These are phyloP conservation scores for Dendrolimus kikuchii DNA, from an alignment of 1,140 invertebrate genomes.

Conservation along the genomic window DNA sequence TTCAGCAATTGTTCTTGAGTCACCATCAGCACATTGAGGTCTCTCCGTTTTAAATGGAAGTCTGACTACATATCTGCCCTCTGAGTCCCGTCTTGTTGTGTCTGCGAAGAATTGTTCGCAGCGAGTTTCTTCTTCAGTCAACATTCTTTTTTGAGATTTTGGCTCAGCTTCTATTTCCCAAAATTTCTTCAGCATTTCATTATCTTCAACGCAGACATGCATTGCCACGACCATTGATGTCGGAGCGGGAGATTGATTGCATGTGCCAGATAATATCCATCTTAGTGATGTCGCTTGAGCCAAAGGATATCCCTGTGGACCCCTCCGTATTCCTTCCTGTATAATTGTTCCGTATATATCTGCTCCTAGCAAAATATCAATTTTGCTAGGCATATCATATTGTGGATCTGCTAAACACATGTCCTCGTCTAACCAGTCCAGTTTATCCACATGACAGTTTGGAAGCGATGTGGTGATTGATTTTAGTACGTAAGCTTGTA, in stretches of 20 bases:
- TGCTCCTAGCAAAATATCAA: slow-evolving; percentile 10
- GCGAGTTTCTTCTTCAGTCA: slow-evolving; percentile 21
- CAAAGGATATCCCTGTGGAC: neutral
- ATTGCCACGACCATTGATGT: slow-evolving; percentile 2
- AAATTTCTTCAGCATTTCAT: slow-evolving; percentile 24
- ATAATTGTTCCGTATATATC: slow-evolving; percentile 6
- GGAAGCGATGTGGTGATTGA: slow-evolving; percentile 6
- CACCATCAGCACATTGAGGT: neutral
- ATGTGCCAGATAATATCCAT: slow-evolving; percentile 6
- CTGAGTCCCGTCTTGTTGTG: slow-evolving; percentile 14
- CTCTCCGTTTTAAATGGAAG: slow-evolving; percentile 29
- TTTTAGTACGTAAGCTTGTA: slow-evolving; percentile 10
- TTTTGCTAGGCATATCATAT: slow-evolving; percentile 5
- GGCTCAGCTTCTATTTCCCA: slow-evolving; percentile 29
- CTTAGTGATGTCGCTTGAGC: slow-evolving; percentile 4
- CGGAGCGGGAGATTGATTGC: neutral
- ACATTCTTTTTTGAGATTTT: slow-evolving; percentile 7
- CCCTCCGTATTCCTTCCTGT: slow-evolving; percentile 5
- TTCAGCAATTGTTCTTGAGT: slow-evolving; percentile 4
- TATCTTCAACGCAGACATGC: slow-evolving; percentile 17
- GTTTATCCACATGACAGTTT: neutral
- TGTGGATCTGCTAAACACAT: slow-evolving; percentile 4
- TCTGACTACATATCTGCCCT: slow-evolving; percentile 34
- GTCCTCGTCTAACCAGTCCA: slow-evolving; percentile 1
- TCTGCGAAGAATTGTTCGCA: slow-evolving; percentile 25